These are phyloP conservation scores for Lutraria lutraria DNA, from an alignment of 2,888 invertebrate species.

Conservation along the genomic window DNA sequence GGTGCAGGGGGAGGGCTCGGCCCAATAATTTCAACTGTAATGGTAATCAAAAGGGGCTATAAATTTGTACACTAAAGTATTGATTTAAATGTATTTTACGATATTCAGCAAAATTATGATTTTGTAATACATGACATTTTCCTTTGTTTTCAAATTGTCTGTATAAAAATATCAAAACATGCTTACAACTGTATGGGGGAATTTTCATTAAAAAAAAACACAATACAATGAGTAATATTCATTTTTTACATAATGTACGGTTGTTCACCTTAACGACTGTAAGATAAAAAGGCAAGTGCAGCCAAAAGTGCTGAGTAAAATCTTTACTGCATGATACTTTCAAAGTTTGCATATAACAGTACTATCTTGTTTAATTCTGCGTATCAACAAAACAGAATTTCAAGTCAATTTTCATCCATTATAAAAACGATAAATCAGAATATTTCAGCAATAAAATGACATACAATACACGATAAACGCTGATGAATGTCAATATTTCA, in stretches of 20 bases:
- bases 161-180: too few species aligned
- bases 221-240: not conserved
- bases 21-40: too few species aligned
- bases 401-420: conserved; percentile 11
- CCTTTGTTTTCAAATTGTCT: too few species aligned
- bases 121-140: too few species aligned
- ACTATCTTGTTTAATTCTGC: conserved; percentile 17
- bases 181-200: too few species aligned
- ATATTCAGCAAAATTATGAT: too few species aligned
- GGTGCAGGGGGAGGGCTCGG: too few species aligned
- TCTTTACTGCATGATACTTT: not conserved
- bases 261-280: not conserved
- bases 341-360: not conserved
- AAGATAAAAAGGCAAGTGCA: not conserved
- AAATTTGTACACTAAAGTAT: too few species aligned
- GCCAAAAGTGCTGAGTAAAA: not conserved
- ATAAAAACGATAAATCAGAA: not conserved
- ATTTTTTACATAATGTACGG: not conserved
- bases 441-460: conserved; percentile 17
- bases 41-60: too few species aligned
- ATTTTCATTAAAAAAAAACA: not conserved
- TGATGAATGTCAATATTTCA: not conserved
- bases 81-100: too few species aligned
- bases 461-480: conserved; percentile 18
- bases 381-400: conserved; percentile 6